phyloP scores from a whole-genome alignment of 2,888 invertebrate species.

The Drosophila neonasuta region DNA sequence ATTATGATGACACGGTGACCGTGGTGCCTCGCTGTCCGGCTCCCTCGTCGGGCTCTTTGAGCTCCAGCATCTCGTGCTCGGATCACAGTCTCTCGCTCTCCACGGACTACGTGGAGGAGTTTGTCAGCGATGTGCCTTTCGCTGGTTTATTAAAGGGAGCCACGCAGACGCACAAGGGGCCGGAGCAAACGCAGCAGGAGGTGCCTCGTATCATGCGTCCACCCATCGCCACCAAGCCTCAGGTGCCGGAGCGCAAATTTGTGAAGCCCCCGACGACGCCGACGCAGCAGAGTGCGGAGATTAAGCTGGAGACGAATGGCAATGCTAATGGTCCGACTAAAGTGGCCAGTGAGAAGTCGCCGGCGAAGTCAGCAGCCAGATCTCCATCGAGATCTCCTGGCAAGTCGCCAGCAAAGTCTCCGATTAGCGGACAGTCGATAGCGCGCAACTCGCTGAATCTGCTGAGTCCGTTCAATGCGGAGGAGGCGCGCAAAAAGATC shows the following conservation, averaged over 20 bases:
- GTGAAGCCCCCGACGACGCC: constrained; percentile 66
- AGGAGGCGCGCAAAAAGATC: constrained; percentile 96
- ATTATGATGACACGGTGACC: constrained; percentile 74
- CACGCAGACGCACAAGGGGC: constrained; percentile 78
- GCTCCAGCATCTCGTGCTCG: constrained; percentile 87
- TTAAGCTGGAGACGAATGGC: constrained; percentile 53
- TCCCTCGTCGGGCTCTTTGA: constrained; percentile 86
- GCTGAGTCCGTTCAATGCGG: constrained; percentile 95
- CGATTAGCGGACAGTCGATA: constrained; percentile 59
- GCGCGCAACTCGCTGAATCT: constrained; percentile 81
- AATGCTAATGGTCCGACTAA: constrained; percentile 24
- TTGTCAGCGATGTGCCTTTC: constrained; percentile 92
- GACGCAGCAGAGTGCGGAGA: constrained; percentile 43
- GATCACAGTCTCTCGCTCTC: constrained; percentile 87
- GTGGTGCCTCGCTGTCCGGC: constrained; percentile 73
- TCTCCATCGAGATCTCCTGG: constrained; percentile 49
- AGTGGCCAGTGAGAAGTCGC: constrained; percentile 16
- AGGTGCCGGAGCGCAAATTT: constrained; percentile 71
- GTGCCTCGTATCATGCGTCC: constrained; percentile 60
- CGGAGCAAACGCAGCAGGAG: constrained; percentile 17
- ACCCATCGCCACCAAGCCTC: constrained; percentile 72
- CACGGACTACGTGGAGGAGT: constrained; percentile 92
- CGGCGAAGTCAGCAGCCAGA: constrained; percentile 46
- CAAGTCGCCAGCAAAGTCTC: constrained; percentile 61
- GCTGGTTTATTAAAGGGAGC: constrained; percentile 92